Evolutionary conservation across 2,113 vertebrate genomes (phyloP), one percentile per base, ranked within the genome.

Genomic region (Athene noctua): DNA sequence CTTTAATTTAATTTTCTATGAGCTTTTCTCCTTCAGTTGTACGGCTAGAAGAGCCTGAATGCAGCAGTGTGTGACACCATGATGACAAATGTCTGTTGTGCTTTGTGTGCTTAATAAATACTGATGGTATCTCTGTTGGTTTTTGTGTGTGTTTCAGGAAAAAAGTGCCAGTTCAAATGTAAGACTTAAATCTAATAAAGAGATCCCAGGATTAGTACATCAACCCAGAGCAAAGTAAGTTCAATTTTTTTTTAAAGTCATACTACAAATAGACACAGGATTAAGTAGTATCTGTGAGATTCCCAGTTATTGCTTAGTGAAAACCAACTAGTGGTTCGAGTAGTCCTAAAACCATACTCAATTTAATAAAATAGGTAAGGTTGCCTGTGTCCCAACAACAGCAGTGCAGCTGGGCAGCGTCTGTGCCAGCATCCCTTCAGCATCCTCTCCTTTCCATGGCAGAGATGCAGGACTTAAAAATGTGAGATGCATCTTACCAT

Each of bases 151-250:
- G 62, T 98, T 98, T 80, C 97, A 98, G 98, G 98, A 98, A 97
- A 98, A 98, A 98, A 98, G 98, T 98, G 98, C 97, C 97, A 98
- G 97, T 97, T 98, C 98, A 91, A 98, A 98, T 12, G 26, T 87
- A 91, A 98, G 97, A 97, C 98, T 98, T 97, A 98, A 98, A 95
- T 97, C 97, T 85, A 98, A 97, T 93, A 98, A 98, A 96, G 98
- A 98, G 96, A 83, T 98, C 77, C 98, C 98, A 61, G 98, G 98
- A 98, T 96, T 98, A 97, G 98, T 98, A 87, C 98, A 98, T 96
- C 98, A 98, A 93, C 98, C 98, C 96, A 97, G 98, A 98, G 97
- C 98, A 96, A 98, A 98, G 98, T 98, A 98, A 98, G 98, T 98
- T 36, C 42, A 21, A 2, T 10, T 46, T 63, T 70, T 80, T 78